Evolutionary conservation across 2,797 vertebrate species (phyloP), one percentile per base, ranked within the genome.

Genomic region (Peromyscus melanophrys): DNA sequence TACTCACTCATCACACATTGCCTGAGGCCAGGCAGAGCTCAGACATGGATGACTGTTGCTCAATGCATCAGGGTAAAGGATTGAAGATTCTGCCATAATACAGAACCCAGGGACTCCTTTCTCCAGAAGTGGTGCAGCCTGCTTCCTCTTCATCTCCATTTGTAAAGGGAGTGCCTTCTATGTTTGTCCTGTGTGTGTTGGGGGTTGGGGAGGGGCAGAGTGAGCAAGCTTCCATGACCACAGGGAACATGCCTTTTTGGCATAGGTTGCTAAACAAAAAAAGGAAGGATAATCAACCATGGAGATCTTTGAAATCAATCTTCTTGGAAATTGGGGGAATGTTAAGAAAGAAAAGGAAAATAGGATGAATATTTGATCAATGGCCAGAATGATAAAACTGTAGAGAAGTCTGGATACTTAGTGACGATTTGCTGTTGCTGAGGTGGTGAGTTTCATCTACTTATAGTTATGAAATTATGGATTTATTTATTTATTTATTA

Each of bases 211-310:
- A 1, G 49, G 13, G 31, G 1, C 2, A 29, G 13, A 23, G 29
- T n/a, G 40, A 61, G 37, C 8, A 63, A 34, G 29, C 4, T 1
- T 19, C 1, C 0, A 25, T 37, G 23, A 40, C 4, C 7, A 0
- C 29, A 89, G 34, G 23, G 34, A 77, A 49, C 23, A 25, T 27
- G 23, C 52, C 43, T 2, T 52, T n/a, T 27, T 65, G 40, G 46
- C 16, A 29, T 14, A n/a, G 34, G 14, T 13, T 67, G 23, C 7
- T 46, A 65, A 25, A 90, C 3, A 37, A 78, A 90, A 73, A 90
- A 52, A 52, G 21, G 29, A 75, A 88, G n/a, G 37, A n/a, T 29
- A 25, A 52, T 23, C 21, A 78, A 37, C 2, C 14, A 90, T 65
- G n/a, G 25, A 67, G 43, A 67, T 13, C 23, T 37, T 78, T 78